Evolutionary conservation across 1,140 invertebrate genomes (phyloP).

Genomic region (Galleria mellonella): DNA sequence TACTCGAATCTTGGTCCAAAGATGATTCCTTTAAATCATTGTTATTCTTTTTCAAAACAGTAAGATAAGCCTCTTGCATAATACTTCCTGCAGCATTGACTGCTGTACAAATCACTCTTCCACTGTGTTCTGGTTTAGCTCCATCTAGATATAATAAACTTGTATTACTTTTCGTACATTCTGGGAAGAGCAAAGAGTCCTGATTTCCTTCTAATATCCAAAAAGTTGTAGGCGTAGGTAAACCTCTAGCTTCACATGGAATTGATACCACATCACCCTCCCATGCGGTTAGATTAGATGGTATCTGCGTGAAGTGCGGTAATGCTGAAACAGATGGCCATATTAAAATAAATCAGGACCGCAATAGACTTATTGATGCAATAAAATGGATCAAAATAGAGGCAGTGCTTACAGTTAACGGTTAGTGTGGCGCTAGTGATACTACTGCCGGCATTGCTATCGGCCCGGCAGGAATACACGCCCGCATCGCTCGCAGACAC

Average conservation of each 20-base stretch:
- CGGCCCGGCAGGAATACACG: slow-evolving; percentile 68
- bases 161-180: slow-evolving; percentile 65
- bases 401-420: slow-evolving; percentile 63
- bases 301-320: slow-evolving; percentile 90
- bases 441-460: slow-evolving; percentile 67
- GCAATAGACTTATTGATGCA: slow-evolving; percentile 48
- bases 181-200: slow-evolving; percentile 60
- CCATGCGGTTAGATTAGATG: slow-evolving; percentile 87
- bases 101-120: slow-evolving; percentile 62
- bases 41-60: slow-evolving; percentile 56
- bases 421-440: slow-evolving; percentile 65
- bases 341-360: slow-evolving; percentile 56
- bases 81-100: slow-evolving; percentile 65
- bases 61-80: slow-evolving; percentile 65
- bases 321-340: slow-evolving; percentile 82
- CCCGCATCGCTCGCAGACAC: slow-evolving; percentile 66
- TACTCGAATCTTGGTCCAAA: slow-evolving; percentile 36
- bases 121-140: slow-evolving; percentile 54
- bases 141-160: slow-evolving; percentile 63
- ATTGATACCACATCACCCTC: slow-evolving; percentile 89
- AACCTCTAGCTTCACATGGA: slow-evolving; percentile 91
- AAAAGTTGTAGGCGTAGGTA: slow-evolving; percentile 90
- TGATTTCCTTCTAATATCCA: slow-evolving; percentile 87
- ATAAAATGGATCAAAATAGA: slow-evolving; percentile 44
- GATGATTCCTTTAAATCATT: slow-evolving; percentile 46